phyloP scores from a whole-genome alignment of 2,113 vertebrate species.

The Callaeas wilsoni region DNA sequence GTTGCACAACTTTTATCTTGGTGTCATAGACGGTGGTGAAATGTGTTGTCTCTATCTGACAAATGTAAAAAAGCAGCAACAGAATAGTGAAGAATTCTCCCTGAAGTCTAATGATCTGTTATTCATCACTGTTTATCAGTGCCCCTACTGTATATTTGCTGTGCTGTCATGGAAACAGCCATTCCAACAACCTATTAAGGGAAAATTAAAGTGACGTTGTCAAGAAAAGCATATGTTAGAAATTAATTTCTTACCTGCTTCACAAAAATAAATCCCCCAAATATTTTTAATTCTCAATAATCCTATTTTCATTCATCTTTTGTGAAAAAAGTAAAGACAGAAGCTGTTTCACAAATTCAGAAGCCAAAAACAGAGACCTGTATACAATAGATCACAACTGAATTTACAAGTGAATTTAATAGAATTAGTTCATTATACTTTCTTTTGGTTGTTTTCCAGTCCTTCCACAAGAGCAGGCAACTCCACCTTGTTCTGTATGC shows the following conservation, averaged over 20 bases:
- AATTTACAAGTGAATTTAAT: neutral
- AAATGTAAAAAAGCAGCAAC: neutral
- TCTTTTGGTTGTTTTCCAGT: neutral
- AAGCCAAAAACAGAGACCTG: neutral
- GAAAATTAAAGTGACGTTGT: neutral
- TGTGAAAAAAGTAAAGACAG: neutral
- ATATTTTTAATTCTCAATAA: neutral
- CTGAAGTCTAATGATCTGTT: neutral
- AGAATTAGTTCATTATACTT: neutral
- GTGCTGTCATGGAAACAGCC: conserved; percentile 29
- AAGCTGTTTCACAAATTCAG: neutral
- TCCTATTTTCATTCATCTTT: neutral
- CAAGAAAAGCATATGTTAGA: neutral
- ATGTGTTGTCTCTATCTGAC: neutral
- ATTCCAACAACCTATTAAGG: neutral
- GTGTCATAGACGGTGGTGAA: neutral
- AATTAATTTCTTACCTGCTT: conserved; percentile 1
- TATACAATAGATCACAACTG: neutral
- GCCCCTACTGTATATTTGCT: neutral
- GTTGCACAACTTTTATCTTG: neutral
- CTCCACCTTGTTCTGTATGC: neutral
- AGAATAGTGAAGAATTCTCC: neutral
- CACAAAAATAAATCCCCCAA: neutral
- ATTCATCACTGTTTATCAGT: neutral
- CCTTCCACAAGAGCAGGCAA: neutral